Conservation (phyloP, 2,888 invertebrate genomes). For the Drosophila lacicola region DNA sequence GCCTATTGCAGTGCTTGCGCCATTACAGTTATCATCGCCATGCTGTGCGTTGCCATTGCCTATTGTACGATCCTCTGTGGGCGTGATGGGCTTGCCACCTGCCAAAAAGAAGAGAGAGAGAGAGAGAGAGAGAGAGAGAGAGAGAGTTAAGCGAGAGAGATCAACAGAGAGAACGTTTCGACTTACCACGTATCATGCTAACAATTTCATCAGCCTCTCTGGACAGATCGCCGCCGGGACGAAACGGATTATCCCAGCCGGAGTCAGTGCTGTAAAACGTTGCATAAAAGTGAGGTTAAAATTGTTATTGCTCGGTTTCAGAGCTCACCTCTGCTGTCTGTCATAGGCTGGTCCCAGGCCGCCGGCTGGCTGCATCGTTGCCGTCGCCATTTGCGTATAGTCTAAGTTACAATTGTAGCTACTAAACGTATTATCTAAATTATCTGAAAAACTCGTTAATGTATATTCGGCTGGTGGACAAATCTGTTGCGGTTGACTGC, state of each 20-base stretch:
- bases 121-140: background rate
- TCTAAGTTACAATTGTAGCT: conserved; percentile 83
- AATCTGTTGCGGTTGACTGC: conserved; percentile 90
- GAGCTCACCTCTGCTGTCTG: conserved; percentile 84
- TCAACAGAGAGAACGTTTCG: background rate
- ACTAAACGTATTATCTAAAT: conserved; percentile 80
- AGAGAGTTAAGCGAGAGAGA: background rate
- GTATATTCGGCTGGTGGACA: conserved; percentile 86
- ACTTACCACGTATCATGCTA: conserved; percentile 92
- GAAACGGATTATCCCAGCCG: conserved; percentile 98
- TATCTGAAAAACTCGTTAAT: conserved; percentile 79
- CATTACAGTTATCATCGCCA: conserved; percentile 81
- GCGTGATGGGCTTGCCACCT: conserved; percentile 85
- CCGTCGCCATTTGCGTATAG: conserved; percentile 82
- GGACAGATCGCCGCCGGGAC: conserved; percentile 97
- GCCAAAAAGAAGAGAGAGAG: background rate
- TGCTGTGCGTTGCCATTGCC: conserved; percentile 84
- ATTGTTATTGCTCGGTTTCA: too few species aligned
- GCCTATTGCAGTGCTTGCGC: conserved; percentile 62
- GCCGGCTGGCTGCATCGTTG: conserved; percentile 63
- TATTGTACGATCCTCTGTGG: conserved; percentile 84
- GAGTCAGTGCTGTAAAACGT: conserved; percentile 93
- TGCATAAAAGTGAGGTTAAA: background rate
- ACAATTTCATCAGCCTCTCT: conserved; percentile 96
- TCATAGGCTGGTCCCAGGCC: conserved; percentile 80